phyloP scores from a whole-genome alignment of 2,797 vertebrate species.

The Megaceryle alcyon region DNA sequence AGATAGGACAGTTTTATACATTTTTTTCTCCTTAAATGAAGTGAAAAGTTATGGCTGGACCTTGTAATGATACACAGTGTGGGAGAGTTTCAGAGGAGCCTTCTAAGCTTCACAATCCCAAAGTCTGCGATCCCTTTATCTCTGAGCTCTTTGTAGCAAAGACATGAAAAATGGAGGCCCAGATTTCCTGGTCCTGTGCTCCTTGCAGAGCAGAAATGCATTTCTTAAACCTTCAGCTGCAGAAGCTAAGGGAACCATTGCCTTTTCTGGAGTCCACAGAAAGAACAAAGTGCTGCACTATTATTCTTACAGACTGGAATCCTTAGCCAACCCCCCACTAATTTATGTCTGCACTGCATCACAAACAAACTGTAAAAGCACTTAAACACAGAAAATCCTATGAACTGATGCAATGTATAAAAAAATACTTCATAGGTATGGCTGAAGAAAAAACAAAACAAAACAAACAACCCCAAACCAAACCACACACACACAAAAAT shows the following conservation, averaged over 20 bases:
- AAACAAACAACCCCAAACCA: no score
- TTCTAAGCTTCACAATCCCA: neutral
- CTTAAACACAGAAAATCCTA: neutral
- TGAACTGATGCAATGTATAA: neutral
- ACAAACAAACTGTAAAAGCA: neutral
- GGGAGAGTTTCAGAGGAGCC: neutral
- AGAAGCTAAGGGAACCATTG: neutral
- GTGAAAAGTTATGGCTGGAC: neutral
- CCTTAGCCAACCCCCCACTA: neutral
- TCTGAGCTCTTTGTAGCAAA: neutral
- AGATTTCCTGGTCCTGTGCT: neutral
- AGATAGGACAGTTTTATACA: neutral
- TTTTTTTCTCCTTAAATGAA: neutral
- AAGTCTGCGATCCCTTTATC: neutral
- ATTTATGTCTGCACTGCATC: neutral
- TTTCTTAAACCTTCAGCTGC: neutral
- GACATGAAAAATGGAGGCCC: neutral
- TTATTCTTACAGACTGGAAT: neutral
- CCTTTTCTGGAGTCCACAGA: neutral
- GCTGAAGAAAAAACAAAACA: neutral
- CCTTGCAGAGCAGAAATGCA: neutral
- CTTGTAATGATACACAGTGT: neutral
- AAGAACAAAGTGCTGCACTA: fast-evolving
- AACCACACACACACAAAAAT: no score
- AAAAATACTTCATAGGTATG: neutral